These are phyloP conservation scores for Cepphus grylle DNA, from an alignment of 2,113 vertebrate species.

Conservation along the genomic window DNA sequence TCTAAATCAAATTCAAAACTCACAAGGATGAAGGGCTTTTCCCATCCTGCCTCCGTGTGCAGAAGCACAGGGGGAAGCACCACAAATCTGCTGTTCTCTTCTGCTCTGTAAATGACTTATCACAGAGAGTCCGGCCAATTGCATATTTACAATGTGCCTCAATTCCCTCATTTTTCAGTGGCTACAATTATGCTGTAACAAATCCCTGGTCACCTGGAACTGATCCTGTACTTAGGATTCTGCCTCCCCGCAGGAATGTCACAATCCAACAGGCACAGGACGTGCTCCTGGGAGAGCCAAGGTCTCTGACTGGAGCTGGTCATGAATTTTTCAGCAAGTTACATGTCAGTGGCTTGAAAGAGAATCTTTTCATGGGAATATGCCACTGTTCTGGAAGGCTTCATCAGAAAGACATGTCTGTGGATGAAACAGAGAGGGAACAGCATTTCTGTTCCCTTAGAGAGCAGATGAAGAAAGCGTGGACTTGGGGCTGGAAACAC, in stretches of 20 bases:
- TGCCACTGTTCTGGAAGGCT: background rate
- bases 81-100: background rate
- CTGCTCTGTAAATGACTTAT: background rate
- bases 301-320: background rate
- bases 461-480: background rate
- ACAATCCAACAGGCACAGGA: background rate
- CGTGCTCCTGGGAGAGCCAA: background rate
- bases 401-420: background rate
- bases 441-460: background rate
- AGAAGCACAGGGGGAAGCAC: background rate
- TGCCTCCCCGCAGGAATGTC: background rate
- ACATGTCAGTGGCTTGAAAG: background rate
- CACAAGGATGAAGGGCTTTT: background rate
- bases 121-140: background rate
- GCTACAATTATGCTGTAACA: background rate
- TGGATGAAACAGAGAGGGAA: background rate
- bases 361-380: background rate
- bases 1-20: background rate
- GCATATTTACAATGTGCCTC: background rate
- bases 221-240: background rate
- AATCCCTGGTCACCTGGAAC: background rate
- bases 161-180: background rate
- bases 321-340: constrained; percentile 38
- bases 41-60: background rate
- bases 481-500: background rate